Conservation (phyloP, 2,888 invertebrate species). For the Drosophila glabriapex region DNA sequence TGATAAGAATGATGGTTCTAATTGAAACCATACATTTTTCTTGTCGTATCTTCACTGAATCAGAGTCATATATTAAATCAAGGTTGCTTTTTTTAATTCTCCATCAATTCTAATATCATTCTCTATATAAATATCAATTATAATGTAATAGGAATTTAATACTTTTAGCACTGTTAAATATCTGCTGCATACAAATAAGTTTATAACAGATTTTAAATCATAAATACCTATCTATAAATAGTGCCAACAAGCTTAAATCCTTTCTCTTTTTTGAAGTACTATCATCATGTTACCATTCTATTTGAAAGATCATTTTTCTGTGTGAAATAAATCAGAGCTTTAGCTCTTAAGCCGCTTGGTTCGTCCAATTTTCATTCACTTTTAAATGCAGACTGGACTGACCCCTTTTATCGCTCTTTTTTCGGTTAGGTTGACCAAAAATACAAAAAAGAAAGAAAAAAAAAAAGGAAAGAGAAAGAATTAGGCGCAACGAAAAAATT, state of each 20-base stretch:
- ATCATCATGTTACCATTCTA: neutral
- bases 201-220: neutral
- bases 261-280: neutral
- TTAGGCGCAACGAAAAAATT: slow-evolving; percentile 52
- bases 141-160: neutral
- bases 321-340: neutral
- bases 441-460: neutral
- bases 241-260: fast-evolving
- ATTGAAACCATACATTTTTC: neutral
- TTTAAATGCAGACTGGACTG: slow-evolving; percentile 1
- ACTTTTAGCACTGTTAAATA: neutral
- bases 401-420: slow-evolving; percentile 13
- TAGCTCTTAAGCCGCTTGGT: slow-evolving; percentile 1
- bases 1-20: neutral
- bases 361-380: slow-evolving; percentile 38
- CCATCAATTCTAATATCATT: neutral
- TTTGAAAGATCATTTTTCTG: neutral
- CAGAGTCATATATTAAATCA: neutral
- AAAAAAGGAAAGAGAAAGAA: neutral
- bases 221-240: neutral
- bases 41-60: neutral
- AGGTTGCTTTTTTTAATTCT: neutral
- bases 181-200: neutral
- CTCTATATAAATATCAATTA: neutral
- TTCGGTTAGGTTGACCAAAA: slow-evolving; percentile 19